Percentiles rank a stretch among this genome's conserved stretches.
Conservation (phyloP, 1,140 invertebrate species). For the Gonioctena quinquepunctata region DNA sequence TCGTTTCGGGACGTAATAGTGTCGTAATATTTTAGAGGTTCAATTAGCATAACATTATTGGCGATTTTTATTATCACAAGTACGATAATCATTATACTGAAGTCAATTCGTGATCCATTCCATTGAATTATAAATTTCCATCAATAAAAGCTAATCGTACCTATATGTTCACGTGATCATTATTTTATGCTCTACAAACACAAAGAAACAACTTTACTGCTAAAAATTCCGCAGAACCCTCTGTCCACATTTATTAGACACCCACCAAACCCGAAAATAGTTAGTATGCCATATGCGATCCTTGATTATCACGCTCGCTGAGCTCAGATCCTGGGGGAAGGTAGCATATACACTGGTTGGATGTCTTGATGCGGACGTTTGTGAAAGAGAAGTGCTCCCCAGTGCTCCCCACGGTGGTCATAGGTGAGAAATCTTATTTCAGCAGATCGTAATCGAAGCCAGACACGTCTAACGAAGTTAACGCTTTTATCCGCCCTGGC, state of each 20-base stretch:
- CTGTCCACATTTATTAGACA: not conserved
- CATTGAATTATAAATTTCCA: too few species aligned
- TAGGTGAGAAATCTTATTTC: conserved; percentile 44
- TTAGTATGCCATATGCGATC: conserved; percentile 8
- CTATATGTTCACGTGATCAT: too few species aligned
- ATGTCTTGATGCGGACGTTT: conserved; percentile 21
- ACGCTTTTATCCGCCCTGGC: conserved; percentile 14
- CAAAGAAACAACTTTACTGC: too few species aligned
- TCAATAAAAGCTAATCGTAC: too few species aligned
- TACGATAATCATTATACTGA: too few species aligned
- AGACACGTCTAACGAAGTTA: conserved; percentile 43
- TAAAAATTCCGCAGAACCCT: too few species aligned
- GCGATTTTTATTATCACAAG: too few species aligned
- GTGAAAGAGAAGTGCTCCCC: conserved; percentile 19
- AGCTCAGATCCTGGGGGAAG: conserved; percentile 35
- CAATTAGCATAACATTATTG: too few species aligned
- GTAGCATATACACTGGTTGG: not conserved
- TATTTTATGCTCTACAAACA: too few species aligned
- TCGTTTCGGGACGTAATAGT: too few species aligned
- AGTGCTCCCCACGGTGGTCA: conserved; percentile 31
- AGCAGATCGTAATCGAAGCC: conserved; percentile 35
- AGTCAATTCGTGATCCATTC: too few species aligned
- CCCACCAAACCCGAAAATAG: not conserved
- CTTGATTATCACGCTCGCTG: conserved; percentile 15
- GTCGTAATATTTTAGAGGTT: too few species aligned